Conservation (phyloP, 1,140 invertebrate genomes). For the Cydia pomonella region DNA sequence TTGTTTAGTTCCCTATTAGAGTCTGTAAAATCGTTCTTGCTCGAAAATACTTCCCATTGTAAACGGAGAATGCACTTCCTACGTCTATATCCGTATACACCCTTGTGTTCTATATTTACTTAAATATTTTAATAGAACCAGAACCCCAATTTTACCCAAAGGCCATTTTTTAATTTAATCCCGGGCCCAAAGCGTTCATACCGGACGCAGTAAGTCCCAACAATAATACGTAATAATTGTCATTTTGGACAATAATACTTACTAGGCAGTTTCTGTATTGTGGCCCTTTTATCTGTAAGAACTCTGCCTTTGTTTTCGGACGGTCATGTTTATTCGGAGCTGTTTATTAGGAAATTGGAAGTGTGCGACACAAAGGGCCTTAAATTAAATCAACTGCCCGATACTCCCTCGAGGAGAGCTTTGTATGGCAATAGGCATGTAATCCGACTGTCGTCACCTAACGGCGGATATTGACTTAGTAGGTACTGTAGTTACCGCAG, state of each 20-base stretch:
- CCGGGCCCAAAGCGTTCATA: conserved; percentile 40
- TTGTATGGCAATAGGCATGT: too few relatives aligned
- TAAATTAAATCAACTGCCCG: conserved; percentile 61
- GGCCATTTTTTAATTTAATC: conserved; percentile 30
- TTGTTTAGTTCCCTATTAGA: not conserved
- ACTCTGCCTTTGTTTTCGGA: conserved; percentile 51
- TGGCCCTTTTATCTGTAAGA: conserved; percentile 45
- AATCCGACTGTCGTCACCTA: too few relatives aligned
- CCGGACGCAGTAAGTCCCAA: conserved; percentile 20
- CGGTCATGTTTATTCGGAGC: conserved; percentile 44
- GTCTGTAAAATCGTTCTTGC: too few relatives aligned
- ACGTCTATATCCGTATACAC: too few relatives aligned
- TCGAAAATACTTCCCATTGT: too few relatives aligned
- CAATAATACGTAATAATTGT: conserved; percentile 45
- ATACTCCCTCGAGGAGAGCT: conserved; percentile 48
- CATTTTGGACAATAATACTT: conserved; percentile 41
- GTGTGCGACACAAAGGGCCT: conserved; percentile 58
- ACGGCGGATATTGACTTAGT: too few relatives aligned
- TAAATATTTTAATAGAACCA: not conserved
- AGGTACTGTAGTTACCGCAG: too few relatives aligned
- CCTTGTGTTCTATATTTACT: not conserved
- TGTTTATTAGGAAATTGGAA: conserved; percentile 63
- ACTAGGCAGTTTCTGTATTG: conserved; percentile 46
- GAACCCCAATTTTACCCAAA: too few relatives aligned
- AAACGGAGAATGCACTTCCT: too few relatives aligned